phyloP scores from a whole-genome alignment of 1,140 invertebrate genomes.

The Thaumetopoea pityocampa region DNA sequence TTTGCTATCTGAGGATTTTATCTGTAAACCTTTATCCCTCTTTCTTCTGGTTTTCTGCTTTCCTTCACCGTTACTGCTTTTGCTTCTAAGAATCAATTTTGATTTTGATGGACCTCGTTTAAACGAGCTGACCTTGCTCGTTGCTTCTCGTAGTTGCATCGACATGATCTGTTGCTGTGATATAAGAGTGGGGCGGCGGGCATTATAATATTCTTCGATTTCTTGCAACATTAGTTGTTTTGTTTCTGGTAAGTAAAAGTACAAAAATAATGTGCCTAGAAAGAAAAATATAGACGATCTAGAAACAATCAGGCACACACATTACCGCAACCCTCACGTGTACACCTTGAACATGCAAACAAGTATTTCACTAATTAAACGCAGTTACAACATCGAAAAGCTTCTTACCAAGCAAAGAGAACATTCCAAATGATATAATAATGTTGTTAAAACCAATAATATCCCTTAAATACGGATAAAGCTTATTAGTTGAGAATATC shows the following conservation, averaged over 20 bases:
- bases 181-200: constrained; percentile 38
- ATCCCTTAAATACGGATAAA: constrained; percentile 28
- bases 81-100: too few relatives aligned
- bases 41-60: too few relatives aligned
- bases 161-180: constrained; percentile 31
- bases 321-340: too few relatives aligned
- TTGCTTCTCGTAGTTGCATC: constrained; percentile 19
- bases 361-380: constrained; percentile 7
- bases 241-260: constrained; percentile 86
- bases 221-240: constrained; percentile 86
- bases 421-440: constrained; percentile 31
- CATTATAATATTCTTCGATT: constrained; percentile 83
- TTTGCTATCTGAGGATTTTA: too few relatives aligned
- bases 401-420: constrained; percentile 37
- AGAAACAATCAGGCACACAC: too few relatives aligned
- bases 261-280: constrained; percentile 77
- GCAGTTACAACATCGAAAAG: background rate
- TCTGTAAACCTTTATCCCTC: too few relatives aligned
- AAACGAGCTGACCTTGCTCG: too few relatives aligned
- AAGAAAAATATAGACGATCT: constrained; percentile 13
- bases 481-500: constrained; percentile 31
- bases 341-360: too few relatives aligned
- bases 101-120: too few relatives aligned
- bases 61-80: too few relatives aligned
- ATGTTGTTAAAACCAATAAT: constrained; percentile 34